Evolutionary conservation across 1,140 invertebrate species (phyloP), one percentile per base, ranked within the genome.

Genomic region (Contarinia nasturtii): DNA sequence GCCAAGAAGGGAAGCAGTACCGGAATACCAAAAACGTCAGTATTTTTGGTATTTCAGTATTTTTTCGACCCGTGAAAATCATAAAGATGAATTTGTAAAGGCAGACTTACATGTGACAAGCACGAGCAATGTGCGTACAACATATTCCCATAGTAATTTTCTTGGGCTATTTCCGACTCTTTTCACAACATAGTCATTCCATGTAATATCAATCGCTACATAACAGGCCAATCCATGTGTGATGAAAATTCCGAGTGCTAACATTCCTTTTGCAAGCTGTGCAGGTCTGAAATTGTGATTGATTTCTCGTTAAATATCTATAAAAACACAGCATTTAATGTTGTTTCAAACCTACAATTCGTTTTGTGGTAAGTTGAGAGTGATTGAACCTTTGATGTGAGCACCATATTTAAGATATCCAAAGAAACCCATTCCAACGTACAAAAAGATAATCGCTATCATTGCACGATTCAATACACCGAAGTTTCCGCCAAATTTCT

Each of bases 181-280:
- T 47, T 58, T 55, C 40, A 54, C 52, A 33, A 79, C 49, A 49
- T 78, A 77, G 33, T 71, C 72, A 44, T 82, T 85, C 85, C 86
- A 90, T 2, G 78, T 70, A 45, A 92, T 89, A 48, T 84, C 80
- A 47, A 90, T 75, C 2, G 86, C 82, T 0, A 93, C 86, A 63
- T 89, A 94, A 52, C 85, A 78, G 53, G 89, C 86, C 22, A 93
- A 64, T 1, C 77, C 76, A 59, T 88, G 86, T 0, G 81, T 80
- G 2, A 86, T 71, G 57, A 79, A 88, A 49, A 90, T 85, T 2
- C 82, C 74, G 19, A 84, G 52, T 0, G 83, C 79, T 58, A 89
- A 69, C 58, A 84, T 73, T 2, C 86, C 60, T 58, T 80, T 76
- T 1, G 83, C 80, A 27, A 70, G 63, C 59, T 82, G 73, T 3